Percentiles rank a stretch among this genome's conserved stretches.
These are phyloP conservation scores for Drosophila eohydei DNA, from an alignment of 2,888 invertebrate genomes.

Conservation along the genomic window DNA sequence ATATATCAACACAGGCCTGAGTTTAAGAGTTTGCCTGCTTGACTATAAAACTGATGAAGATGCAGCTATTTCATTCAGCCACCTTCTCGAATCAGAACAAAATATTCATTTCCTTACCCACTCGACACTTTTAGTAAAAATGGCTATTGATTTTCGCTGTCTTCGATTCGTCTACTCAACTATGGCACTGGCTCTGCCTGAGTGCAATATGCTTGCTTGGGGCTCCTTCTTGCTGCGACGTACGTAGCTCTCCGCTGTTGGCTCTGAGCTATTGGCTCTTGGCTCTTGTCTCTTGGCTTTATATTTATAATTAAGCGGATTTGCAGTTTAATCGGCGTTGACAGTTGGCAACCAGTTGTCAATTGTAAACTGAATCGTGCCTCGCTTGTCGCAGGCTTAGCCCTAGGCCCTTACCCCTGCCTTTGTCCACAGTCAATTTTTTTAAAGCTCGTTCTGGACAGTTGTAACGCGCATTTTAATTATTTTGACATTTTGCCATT, in stretches of 20 bases:
- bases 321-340: constrained; percentile 68
- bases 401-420: background rate
- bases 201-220: background rate
- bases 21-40: too few relatives aligned
- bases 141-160: background rate
- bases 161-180: too few relatives aligned
- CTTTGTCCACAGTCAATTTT: background rate
- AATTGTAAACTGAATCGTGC: constrained; percentile 50
- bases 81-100: too few relatives aligned
- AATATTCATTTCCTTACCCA: background rate
- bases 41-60: too few relatives aligned
- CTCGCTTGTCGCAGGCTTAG: background rate
- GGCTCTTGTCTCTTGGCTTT: constrained; percentile 7
- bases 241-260: background rate
- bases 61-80: too few relatives aligned
- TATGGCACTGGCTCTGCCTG: background rate
- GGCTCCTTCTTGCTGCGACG: background rate
- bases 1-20: too few relatives aligned
- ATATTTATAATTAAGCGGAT: constrained; percentile 66
- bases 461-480: constrained; percentile 64
- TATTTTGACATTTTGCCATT: constrained; percentile 80
- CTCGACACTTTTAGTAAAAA: background rate
- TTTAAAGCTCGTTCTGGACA: background rate
- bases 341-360: constrained; percentile 72
- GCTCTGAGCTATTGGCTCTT: background rate